Percentiles rank a stretch among this genome's conserved stretches.
phyloP scores from a whole-genome alignment of 2,113 vertebrate species.

The Galbula dea region DNA sequence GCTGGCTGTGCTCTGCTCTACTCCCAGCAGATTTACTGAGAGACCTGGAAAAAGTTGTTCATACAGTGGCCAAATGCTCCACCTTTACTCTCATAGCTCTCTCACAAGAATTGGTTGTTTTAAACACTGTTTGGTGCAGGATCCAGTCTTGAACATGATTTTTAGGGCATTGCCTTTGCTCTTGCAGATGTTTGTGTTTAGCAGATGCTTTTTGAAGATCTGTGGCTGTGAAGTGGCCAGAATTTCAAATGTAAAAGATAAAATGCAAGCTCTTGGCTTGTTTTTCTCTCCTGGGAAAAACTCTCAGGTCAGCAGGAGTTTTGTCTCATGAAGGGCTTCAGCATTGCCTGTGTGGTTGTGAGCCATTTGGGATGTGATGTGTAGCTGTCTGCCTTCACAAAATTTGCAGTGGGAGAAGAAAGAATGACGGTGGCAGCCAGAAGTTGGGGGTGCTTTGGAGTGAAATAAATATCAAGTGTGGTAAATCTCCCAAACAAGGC shows the following conservation, averaged over 20 bases:
- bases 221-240: accelerated
- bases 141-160: neutral
- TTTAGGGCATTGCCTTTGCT: neutral
- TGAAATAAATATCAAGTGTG: neutral
- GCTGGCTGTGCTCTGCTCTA: neutral
- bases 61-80: accelerated
- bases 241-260: neutral
- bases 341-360: neutral
- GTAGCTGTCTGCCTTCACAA: neutral
- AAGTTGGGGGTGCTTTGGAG: accelerated
- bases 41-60: neutral
- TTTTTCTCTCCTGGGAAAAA: neutral
- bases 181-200: neutral
- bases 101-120: neutral
- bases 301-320: neutral
- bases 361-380: neutral
- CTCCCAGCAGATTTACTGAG: neutral
- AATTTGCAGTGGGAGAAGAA: neutral
- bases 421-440: neutral
- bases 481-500: neutral
- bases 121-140: neutral
- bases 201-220: neutral
- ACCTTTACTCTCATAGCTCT: neutral
- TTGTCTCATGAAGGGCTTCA: neutral
- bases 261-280: neutral